A percentile compares a stretch with the other conserved stretches of the same genome.
These are phyloP conservation scores for Myrmecobius fasciatus DNA, from an alignment of 2,113 vertebrate species.

Conservation along the genomic window DNA sequence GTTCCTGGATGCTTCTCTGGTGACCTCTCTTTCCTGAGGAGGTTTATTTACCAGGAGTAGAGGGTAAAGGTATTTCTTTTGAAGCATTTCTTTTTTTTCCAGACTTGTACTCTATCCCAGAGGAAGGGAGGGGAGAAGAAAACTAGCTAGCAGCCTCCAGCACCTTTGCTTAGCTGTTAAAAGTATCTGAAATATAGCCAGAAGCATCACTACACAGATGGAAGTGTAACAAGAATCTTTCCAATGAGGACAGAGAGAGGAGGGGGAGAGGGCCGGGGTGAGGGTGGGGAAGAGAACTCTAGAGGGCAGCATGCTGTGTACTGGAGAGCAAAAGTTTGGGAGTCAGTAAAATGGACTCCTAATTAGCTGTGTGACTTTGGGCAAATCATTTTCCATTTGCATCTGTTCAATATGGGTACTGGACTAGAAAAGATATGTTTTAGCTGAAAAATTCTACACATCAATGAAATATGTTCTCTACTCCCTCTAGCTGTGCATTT, in stretches of 20 bases:
- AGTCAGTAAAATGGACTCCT: neutral
- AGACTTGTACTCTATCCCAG: neutral
- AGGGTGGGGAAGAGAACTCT: neutral
- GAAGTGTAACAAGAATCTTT: neutral
- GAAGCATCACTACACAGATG: neutral
- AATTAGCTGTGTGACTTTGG: neutral
- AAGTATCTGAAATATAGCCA: constrained; percentile 2
- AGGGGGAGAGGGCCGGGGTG: neutral
- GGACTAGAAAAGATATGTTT: neutral
- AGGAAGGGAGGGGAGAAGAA: neutral
- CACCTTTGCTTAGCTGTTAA: neutral
- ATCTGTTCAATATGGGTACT: neutral
- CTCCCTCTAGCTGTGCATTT: neutral
- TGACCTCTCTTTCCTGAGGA: neutral
- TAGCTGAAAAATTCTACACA: neutral
- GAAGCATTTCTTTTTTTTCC: neutral
- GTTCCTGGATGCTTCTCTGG: neutral
- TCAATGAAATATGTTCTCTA: neutral
- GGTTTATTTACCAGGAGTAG: neutral
- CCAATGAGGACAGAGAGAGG: neutral
- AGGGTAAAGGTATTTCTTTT: neutral
- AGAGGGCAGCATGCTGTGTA: neutral
- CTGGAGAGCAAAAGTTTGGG: neutral
- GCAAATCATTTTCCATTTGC: neutral
- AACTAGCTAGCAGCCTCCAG: neutral